Conservation (phyloP, 2,113 vertebrate genomes). For the Sceloporus tristichus region DNA sequence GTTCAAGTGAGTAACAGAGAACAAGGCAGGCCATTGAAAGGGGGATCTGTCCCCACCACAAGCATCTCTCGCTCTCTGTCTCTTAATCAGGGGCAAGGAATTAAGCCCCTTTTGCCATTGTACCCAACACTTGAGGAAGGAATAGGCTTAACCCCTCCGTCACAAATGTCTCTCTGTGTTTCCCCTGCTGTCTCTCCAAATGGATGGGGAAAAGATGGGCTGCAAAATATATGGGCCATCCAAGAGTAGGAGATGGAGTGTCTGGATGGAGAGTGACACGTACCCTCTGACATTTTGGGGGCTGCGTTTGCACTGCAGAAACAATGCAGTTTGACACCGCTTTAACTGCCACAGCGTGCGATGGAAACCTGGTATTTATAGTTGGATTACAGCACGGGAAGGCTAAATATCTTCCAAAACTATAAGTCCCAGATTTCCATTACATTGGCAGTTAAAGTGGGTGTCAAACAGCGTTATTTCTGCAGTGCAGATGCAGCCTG, state of each 20-base stretch:
- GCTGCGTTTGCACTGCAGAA: too few relatives aligned
- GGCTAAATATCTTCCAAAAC: too few relatives aligned
- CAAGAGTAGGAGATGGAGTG: neutral
- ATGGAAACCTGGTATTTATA: too few relatives aligned
- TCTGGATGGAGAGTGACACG: too few relatives aligned
- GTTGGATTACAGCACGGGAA: too few relatives aligned
- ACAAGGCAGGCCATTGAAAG: neutral
- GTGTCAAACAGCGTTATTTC: too few relatives aligned
- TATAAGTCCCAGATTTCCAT: too few relatives aligned
- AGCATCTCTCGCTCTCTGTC: neutral
- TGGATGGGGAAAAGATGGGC: neutral
- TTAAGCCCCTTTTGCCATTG: neutral
- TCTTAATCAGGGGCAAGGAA: neutral
- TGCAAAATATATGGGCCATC: neutral
- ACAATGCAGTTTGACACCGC: too few relatives aligned
- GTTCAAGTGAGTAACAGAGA: neutral
- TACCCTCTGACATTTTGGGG: too few relatives aligned
- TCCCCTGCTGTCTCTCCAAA: neutral
- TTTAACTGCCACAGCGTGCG: too few relatives aligned
- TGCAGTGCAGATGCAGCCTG: too few relatives aligned
- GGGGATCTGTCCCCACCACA: neutral
- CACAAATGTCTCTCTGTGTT: neutral
- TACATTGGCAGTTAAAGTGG: too few relatives aligned
- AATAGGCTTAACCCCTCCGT: neutral
- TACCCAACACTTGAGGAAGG: neutral